These are phyloP conservation scores for Sceloporus undulatus DNA, from an alignment of 2,113 vertebrate species.

Conservation along the genomic window DNA sequence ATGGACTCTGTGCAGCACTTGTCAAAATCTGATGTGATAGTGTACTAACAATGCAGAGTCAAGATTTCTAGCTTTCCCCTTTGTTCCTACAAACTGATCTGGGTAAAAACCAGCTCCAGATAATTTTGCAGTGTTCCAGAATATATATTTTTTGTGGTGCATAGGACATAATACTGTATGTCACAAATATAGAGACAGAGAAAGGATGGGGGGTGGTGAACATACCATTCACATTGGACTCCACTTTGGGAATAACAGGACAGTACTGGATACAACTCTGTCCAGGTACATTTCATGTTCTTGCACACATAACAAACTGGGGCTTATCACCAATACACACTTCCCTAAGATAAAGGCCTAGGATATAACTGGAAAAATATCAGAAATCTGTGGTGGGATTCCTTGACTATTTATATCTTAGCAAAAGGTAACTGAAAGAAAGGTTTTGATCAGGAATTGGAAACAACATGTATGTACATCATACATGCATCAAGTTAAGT, in stretches of 20 bases:
- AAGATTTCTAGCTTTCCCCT: too few species aligned
- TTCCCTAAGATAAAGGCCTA: not conserved
- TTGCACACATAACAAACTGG: not conserved
- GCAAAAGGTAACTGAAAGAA: not conserved
- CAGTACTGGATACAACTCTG: too few species aligned
- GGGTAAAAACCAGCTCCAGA: too few species aligned
- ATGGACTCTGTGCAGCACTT: too few species aligned
- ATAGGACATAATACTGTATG: not conserved
- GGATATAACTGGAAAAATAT: not conserved
- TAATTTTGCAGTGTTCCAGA: too few species aligned
- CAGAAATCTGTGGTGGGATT: not conserved
- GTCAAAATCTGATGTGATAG: too few species aligned
- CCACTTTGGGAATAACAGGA: too few species aligned
- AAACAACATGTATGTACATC: not conserved
- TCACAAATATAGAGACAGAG: not conserved
- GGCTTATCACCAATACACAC: not conserved
- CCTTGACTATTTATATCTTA: not conserved
- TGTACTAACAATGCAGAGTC: too few species aligned
- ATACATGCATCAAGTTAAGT: not conserved
- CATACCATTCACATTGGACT: too few species aligned
- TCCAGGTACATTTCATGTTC: too few species aligned
- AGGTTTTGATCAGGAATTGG: not conserved
- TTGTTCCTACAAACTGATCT: too few species aligned
- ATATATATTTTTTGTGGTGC: too few species aligned
- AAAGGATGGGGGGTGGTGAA: not conserved